These are phyloP conservation scores for Xestia sexstrigata DNA, from an alignment of 2,888 invertebrate genomes.

Conservation along the genomic window DNA sequence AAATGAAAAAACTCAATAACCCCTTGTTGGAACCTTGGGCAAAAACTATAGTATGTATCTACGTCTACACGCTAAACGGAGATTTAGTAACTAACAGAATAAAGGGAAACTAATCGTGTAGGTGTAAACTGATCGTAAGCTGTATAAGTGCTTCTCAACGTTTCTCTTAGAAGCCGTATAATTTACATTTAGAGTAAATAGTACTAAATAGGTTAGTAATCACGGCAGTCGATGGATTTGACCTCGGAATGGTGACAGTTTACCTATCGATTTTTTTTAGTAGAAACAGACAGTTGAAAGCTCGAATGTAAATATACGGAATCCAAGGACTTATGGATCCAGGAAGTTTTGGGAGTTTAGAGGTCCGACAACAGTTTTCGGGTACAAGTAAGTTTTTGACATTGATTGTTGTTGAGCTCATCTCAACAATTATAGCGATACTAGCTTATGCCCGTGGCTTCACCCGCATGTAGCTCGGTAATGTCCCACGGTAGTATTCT, in stretches of 20 bases:
- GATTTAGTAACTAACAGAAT: background rate
- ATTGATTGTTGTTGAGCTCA: background rate
- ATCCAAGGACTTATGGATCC: background rate
- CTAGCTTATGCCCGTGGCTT: too few species aligned
- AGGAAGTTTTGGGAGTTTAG: background rate
- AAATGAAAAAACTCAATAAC: background rate
- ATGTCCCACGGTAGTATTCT: too few species aligned
- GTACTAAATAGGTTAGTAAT: conserved; percentile 14
- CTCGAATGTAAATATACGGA: background rate
- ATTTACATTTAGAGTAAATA: conserved; percentile 16
- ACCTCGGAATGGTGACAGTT: conserved; percentile 25
- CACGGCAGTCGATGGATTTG: conserved; percentile 2
- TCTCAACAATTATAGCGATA: background rate
- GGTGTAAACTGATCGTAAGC: background rate
- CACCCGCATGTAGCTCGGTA: too few species aligned
- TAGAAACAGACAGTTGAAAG: background rate
- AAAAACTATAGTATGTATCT: background rate
- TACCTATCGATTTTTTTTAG: background rate
- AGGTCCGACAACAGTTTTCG: background rate
- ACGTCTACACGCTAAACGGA: too few species aligned
- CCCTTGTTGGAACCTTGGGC: background rate
- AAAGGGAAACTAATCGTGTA: background rate
- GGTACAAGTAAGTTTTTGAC: background rate
- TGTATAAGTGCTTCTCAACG: background rate
- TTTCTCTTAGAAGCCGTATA: conserved; percentile 23